These are phyloP conservation scores for Ellobius talpinus DNA, from an alignment of 2,113 vertebrate species.

Conservation along the genomic window DNA sequence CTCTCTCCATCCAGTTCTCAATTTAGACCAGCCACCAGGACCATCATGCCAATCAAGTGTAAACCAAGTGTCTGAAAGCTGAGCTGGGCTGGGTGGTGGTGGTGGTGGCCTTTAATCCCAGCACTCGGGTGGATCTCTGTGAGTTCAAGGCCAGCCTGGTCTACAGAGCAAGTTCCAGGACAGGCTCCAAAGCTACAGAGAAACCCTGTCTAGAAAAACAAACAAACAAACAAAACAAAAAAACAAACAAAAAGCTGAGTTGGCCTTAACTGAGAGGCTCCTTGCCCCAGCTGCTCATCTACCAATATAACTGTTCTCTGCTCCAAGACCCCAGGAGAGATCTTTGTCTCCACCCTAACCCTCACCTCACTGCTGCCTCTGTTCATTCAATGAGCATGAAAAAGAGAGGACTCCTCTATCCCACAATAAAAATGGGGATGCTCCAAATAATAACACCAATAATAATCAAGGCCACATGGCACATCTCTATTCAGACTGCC, in stretches of 20 bases:
- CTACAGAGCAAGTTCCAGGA: no score
- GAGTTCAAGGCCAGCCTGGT: no score
- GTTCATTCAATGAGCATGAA: background rate
- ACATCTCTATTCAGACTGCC: background rate
- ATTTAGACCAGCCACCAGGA: background rate
- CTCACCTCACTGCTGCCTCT: background rate
- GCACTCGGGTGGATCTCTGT: no score
- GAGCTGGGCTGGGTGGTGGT: background rate
- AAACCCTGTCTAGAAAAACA: no score
- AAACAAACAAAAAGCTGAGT: background rate
- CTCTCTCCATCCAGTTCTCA: background rate
- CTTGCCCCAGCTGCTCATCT: background rate
- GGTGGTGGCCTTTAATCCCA: no score
- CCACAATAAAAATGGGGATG: background rate
- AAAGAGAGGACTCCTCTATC: background rate
- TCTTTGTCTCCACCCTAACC: accelerated
- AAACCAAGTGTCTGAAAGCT: background rate
- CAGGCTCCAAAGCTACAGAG: no score
- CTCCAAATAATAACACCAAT: background rate
- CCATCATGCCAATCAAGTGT: background rate
- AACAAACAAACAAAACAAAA: no score
- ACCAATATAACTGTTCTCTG: background rate
- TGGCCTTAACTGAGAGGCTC: background rate
- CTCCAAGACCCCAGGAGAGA: background rate
- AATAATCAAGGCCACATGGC: background rate